Percentiles rank a stretch among this genome's conserved stretches.
Evolutionary conservation across 2,888 invertebrate species (phyloP).

Genomic region (Pristionchus entomophagus): DNA sequence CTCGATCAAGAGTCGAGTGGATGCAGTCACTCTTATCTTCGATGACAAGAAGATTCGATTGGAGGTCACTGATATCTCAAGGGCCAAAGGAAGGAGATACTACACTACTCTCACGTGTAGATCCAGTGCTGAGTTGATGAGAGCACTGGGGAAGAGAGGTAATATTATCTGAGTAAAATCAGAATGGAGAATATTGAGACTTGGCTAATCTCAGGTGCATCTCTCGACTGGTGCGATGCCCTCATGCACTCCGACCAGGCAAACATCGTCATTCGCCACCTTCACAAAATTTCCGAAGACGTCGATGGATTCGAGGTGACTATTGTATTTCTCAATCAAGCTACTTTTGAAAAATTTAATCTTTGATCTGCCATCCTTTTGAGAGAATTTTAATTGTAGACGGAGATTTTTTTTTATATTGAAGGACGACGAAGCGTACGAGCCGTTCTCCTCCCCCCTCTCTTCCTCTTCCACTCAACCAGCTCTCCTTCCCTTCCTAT

Average conservation of each 20-base stretch:
- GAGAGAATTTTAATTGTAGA: no score
- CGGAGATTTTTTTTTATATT: neutral
- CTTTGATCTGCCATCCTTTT: no score
- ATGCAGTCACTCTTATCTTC: conserved; percentile 25
- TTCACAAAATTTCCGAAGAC: conserved; percentile 5
- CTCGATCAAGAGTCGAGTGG: conserved; percentile 17
- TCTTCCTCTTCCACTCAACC: conserved; percentile 16
- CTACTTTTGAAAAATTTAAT: no score
- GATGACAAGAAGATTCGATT: conserved; percentile 27
- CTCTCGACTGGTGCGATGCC: conserved; percentile 10
- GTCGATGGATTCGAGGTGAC: conserved; percentile 17
- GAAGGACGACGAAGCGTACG: conserved; percentile 8
- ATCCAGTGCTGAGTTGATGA: neutral
- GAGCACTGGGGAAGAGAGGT: conserved; percentile 24
- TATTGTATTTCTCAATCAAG: neutral
- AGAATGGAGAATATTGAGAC: neutral
- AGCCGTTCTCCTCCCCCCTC: neutral
- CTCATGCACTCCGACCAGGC: conserved; percentile 5
- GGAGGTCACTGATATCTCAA: conserved; percentile 4
- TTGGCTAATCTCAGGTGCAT: neutral
- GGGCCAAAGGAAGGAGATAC: conserved; percentile 21
- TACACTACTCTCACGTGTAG: conserved; percentile 22
- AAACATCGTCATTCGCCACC: conserved; percentile 12
- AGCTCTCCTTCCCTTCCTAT: neutral
- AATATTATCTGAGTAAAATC: neutral